Evolutionary conservation across 2,113 vertebrate species (phyloP).

Genomic region (Anser brachyrhynchus): DNA sequence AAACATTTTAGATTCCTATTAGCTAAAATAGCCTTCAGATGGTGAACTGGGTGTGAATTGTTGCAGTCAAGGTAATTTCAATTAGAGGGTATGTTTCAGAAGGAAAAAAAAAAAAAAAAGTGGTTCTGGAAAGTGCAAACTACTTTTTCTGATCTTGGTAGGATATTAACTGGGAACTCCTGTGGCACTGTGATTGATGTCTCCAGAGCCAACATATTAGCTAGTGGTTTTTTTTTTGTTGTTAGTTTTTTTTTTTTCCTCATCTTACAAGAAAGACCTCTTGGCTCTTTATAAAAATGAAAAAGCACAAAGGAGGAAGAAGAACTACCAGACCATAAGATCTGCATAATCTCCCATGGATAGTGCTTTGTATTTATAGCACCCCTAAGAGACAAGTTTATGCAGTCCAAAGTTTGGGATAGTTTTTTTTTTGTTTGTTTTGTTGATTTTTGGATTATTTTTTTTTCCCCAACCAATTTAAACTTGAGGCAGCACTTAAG

Average conservation of each 20-base stretch:
- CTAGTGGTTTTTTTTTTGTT: background rate
- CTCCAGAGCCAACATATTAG: background rate
- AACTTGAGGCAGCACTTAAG: background rate
- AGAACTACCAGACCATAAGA: background rate
- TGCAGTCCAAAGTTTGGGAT: background rate
- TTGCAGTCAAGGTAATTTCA: background rate
- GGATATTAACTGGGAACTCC: background rate
- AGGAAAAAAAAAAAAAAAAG: background rate
- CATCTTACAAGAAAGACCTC: background rate
- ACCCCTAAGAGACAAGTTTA: background rate
- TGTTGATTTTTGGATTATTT: background rate
- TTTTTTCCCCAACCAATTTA: slow-evolving; percentile 18
- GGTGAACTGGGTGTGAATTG: background rate
- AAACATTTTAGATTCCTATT: background rate
- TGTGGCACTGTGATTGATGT: background rate
- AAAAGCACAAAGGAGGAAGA: background rate
- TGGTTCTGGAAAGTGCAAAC: background rate
- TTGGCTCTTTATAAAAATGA: background rate
- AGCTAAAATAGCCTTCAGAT: background rate
- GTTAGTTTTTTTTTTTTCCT: background rate
- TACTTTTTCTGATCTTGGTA: slow-evolving; percentile 16
- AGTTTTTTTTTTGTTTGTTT: background rate
- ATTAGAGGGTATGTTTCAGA: slow-evolving; percentile 18
- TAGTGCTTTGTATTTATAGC: background rate
- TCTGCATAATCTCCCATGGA: background rate